Conservation (phyloP, 2,113 vertebrate genomes). For the Thalassoma bifasciatum region DNA sequence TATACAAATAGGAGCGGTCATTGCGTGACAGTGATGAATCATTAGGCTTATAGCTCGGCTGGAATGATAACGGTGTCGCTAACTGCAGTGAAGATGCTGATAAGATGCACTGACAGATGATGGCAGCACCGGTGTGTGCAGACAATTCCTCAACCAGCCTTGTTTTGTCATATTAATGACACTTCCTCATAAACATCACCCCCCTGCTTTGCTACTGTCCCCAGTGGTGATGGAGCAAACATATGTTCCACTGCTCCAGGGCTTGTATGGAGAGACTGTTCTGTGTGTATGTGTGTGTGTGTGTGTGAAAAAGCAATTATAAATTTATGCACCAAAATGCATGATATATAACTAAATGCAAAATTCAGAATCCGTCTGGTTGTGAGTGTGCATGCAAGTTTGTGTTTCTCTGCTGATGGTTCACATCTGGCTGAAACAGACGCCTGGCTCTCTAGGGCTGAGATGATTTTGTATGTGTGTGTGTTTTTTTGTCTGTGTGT, state of each 20-base stretch:
- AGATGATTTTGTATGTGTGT: slow-evolving; percentile 4
- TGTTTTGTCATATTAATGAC: slow-evolving; percentile 77
- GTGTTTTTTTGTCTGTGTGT: slow-evolving; percentile 12
- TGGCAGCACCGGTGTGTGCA: slow-evolving; percentile 26
- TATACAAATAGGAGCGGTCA: background rate
- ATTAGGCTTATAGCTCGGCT: background rate
- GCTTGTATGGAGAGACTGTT: slow-evolving; percentile 34
- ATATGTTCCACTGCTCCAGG: slow-evolving; percentile 65
- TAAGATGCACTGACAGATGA: slow-evolving; percentile 56
- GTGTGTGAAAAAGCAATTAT: slow-evolving; percentile 7
- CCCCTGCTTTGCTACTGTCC: slow-evolving; percentile 38
- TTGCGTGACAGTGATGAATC: slow-evolving; percentile 18
- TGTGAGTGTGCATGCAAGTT: slow-evolving; percentile 25
- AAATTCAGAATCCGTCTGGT: slow-evolving; percentile 43
- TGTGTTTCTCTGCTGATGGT: slow-evolving; percentile 42
- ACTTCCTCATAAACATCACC: slow-evolving; percentile 63
- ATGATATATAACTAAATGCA: slow-evolving; percentile 42
- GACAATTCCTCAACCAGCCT: slow-evolving; percentile 71
- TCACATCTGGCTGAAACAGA: slow-evolving; percentile 72
- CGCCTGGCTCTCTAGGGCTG: slow-evolving; percentile 30
- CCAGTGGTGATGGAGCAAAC: slow-evolving; percentile 44
- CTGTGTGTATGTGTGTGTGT: slow-evolving; percentile 21
- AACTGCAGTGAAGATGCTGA: slow-evolving; percentile 48
- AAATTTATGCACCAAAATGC: slow-evolving; percentile 21
- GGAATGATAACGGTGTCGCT: slow-evolving; percentile 46